Evolutionary conservation across 2,113 vertebrate genomes (phyloP), one percentile per base, ranked within the genome.

Genomic region (Phalacrocorax carbo): DNA sequence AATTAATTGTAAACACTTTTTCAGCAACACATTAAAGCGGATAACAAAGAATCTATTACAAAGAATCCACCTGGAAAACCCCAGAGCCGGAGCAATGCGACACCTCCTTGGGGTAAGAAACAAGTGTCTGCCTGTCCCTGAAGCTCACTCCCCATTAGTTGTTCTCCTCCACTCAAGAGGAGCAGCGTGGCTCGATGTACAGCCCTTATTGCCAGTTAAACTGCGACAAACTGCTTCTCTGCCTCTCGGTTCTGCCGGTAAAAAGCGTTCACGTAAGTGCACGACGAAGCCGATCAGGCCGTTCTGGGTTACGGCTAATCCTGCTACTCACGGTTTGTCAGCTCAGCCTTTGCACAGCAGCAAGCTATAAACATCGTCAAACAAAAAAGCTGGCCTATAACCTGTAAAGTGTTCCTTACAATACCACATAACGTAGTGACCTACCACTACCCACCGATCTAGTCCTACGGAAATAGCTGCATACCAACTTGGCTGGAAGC

Each of bases 141-240:
- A 6, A 7, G 23, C 17, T 32, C 75, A 11, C 52, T 61, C 69
- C 2, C 14, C 8, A 0, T 9, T 19, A 64, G 66, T 52, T 11
- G 60, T 1, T 65, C 49, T 42, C 30, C 48, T 29, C 40, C n/a
- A 7, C 62, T 36, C 23, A 3, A 23, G 75, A 7, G 32, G 3
- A 11, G 54, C 36, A 14, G 19, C 20, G 2, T 1, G 26, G 75
- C 65, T 52, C 13, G 8, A 57, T 0, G 29, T 5, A 8, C 42
- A 11, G 5, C 2, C 60, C 30, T 10, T 1, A 1, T n/a, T 3
- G 9, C 80, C 30, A 11, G 62, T 4, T 12, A 6, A 40, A 21
- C 55, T 8, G 48, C 3, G 1, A 15, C 38, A 7, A 16, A 4
- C 69, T 21, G 61, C 51, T 10, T 8, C 38, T 34, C 58, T 14